Conservation (phyloP, 2,113 vertebrate genomes). For the Thymallus thymallus region DNA sequence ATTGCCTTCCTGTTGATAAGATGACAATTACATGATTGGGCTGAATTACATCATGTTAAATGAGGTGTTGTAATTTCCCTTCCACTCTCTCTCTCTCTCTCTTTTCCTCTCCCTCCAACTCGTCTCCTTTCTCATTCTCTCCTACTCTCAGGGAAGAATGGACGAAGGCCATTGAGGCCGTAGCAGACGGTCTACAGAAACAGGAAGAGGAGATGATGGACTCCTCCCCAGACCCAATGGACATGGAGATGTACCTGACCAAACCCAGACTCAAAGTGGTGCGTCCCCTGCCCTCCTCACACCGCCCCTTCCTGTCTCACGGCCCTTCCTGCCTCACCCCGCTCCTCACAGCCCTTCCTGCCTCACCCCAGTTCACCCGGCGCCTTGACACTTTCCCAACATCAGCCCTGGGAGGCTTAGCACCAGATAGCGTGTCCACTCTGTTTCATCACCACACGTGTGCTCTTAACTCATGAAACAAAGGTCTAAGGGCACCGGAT, state of each 20-base stretch:
- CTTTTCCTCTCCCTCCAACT: slow-evolving; percentile 1
- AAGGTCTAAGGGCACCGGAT: slow-evolving; percentile 45
- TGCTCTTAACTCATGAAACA: slow-evolving; percentile 38
- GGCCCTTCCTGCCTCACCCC: too few relatives aligned
- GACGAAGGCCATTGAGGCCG: slow-evolving; percentile 93
- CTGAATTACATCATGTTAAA: slow-evolving; percentile 50
- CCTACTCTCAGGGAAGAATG: slow-evolving; percentile 86
- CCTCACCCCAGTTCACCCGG: not conserved
- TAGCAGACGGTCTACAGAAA: slow-evolving; percentile 92
- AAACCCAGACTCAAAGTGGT: slow-evolving; percentile 96
- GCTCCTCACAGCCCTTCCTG: too few relatives aligned
- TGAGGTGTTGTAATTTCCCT: slow-evolving; percentile 44
- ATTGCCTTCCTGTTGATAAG: slow-evolving; percentile 69
- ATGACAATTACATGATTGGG: slow-evolving; percentile 58
- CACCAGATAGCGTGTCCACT: slow-evolving; percentile 57
- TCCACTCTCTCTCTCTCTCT: slow-evolving; percentile 24
- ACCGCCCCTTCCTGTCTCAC: not conserved
- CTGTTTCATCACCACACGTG: slow-evolving; percentile 46
- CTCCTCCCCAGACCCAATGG: slow-evolving; percentile 80
- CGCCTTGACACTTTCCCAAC: slow-evolving; percentile 5
- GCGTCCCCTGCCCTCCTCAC: slow-evolving; percentile 42
- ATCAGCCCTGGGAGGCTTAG: slow-evolving; percentile 55
- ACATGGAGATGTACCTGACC: slow-evolving; percentile 93
- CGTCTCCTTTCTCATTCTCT: slow-evolving; percentile 31
- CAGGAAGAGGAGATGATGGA: slow-evolving; percentile 98